Percentiles rank a stretch among this genome's conserved stretches.
Evolutionary conservation across 2,113 vertebrate species (phyloP).

Genomic region (Bos javanicus): DNA sequence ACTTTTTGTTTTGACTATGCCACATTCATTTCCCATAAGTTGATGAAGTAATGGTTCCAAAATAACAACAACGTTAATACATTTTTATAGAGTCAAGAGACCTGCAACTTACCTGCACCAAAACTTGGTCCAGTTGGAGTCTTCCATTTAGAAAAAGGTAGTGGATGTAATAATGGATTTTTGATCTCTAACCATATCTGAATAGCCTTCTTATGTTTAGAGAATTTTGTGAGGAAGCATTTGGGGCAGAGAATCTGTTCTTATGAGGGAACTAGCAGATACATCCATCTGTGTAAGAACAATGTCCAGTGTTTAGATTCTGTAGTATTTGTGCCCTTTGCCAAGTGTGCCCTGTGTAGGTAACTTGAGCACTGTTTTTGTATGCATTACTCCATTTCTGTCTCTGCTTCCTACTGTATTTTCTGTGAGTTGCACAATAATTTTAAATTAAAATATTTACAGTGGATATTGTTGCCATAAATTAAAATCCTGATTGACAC

Average conservation of each 20-base stretch:
- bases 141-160: neutral
- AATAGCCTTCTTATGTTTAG: neutral
- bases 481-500: neutral
- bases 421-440: neutral
- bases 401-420: neutral
- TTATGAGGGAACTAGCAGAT: neutral
- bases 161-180: neutral
- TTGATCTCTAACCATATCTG: neutral
- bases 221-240: neutral
- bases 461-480: neutral
- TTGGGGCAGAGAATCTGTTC: neutral
- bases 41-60: neutral
- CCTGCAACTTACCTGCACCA: neutral
- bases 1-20: neutral
- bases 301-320: neutral
- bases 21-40: neutral
- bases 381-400: neutral
- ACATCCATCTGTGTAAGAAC: neutral
- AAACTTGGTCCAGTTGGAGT: neutral
- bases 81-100: neutral
- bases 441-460: neutral
- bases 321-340: fast-evolving
- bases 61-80: neutral
- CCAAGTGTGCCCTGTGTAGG: neutral
- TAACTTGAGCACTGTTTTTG: neutral